Evolutionary conservation across 2,888 invertebrate genomes (phyloP).

Genomic region (Bombyx huttoni): DNA sequence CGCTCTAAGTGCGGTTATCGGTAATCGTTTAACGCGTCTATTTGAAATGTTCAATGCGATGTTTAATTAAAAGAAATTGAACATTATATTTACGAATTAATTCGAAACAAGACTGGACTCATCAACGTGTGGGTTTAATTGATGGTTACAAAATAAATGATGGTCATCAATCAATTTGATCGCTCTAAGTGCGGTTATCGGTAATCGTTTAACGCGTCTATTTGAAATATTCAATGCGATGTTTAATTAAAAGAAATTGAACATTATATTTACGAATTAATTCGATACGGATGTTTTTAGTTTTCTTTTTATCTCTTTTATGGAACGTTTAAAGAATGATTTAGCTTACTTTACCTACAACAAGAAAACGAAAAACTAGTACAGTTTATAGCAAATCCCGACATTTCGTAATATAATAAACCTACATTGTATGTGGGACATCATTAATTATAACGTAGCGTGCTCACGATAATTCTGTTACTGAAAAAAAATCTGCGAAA

Average conservation of each 20-base stretch:
- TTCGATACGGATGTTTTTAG: too few species aligned
- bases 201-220: slow-evolving; percentile 3
- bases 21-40: slow-evolving; percentile 3
- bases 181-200: not conserved
- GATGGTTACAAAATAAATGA: not conserved
- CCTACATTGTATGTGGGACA: too few species aligned
- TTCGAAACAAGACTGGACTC: not conserved
- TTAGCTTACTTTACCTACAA: too few species aligned
- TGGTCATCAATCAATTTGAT: slow-evolving; percentile 1
- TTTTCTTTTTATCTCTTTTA: too few species aligned
- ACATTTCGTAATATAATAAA: too few species aligned
- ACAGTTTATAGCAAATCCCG: too few species aligned
- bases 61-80: too few species aligned
- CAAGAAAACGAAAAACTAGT: too few species aligned
- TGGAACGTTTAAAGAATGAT: too few species aligned
- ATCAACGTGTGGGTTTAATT: not conserved
- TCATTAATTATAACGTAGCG: not conserved
- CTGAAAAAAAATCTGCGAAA: not conserved
- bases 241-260: too few species aligned
- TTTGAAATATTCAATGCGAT: slow-evolving; percentile 1
- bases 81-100: too few species aligned
- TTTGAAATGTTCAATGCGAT: slow-evolving; percentile 2
- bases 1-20: not conserved
- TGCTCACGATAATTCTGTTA: not conserved
- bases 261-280: too few species aligned